These are phyloP conservation scores for Drosophila affinis DNA, from an alignment of 2,888 invertebrate genomes.

Conservation along the genomic window DNA sequence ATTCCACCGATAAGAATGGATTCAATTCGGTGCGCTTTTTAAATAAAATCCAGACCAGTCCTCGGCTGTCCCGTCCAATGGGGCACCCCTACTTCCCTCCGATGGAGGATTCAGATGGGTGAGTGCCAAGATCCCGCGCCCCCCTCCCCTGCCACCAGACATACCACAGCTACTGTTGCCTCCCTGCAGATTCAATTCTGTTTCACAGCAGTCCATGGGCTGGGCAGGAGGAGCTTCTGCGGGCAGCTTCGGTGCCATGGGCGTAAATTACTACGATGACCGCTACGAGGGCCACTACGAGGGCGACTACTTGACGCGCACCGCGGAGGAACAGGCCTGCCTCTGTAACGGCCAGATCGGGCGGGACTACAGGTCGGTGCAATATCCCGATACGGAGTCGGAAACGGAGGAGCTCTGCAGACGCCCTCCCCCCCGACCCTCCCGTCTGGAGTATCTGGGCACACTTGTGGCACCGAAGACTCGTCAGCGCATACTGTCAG, in stretches of 20 bases:
- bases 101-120: slow-evolving; percentile 1
- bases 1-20: slow-evolving; percentile 3
- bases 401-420: slow-evolving; percentile 45
- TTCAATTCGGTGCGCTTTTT: slow-evolving; percentile 52
- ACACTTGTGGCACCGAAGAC: slow-evolving; percentile 7
- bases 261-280: neutral
- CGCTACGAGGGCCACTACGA: slow-evolving; percentile 62
- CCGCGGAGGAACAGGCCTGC: neutral
- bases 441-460: slow-evolving; percentile 12
- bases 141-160: neutral
- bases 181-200: neutral
- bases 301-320: slow-evolving; percentile 63
- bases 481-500: slow-evolving; percentile 31
- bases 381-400: slow-evolving; percentile 66
- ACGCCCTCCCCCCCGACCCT: slow-evolving; percentile 13
- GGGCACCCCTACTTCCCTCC: slow-evolving; percentile 1
- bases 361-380: neutral
- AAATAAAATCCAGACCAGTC: slow-evolving; percentile 26
- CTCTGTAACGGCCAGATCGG: neutral
- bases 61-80: slow-evolving; percentile 32
- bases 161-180: neutral
- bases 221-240: neutral
- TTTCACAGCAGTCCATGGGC: neutral
- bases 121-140: neutral
- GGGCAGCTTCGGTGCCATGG: neutral